A percentile compares a stretch with the other conserved stretches of the same genome.
These are phyloP conservation scores for Spea hammondii DNA, from an alignment of 2,797 vertebrate genomes.

Conservation along the genomic window DNA sequence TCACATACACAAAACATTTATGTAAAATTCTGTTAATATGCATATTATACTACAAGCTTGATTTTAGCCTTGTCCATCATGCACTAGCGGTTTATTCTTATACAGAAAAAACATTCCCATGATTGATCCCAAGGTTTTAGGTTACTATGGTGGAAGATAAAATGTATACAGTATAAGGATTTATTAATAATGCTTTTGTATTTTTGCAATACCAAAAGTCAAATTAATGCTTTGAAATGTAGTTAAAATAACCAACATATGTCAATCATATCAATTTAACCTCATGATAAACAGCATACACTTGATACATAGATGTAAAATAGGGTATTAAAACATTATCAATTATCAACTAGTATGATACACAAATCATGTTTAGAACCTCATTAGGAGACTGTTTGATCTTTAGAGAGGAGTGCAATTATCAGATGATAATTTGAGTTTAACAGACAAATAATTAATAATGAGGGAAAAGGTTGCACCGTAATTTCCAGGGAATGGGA, in stretches of 20 bases:
- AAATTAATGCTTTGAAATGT: background rate
- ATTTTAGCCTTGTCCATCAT: too few relatives aligned
- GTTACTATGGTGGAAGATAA: too few relatives aligned
- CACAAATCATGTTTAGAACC: slow-evolving; percentile 18
- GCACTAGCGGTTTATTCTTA: too few relatives aligned
- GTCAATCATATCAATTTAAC: background rate
- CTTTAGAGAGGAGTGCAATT: slow-evolving; percentile 12
- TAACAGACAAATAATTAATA: slow-evolving; percentile 18
- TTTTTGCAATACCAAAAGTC: background rate
- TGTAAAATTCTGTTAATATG: too few relatives aligned
- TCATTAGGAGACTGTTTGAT: slow-evolving; percentile 30
- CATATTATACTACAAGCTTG: too few relatives aligned
- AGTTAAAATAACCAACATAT: background rate
- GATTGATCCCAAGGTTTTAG: too few relatives aligned
- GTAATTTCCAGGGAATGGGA: background rate
- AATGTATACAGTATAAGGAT: too few relatives aligned
- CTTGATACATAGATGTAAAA: background rate
- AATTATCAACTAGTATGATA: slow-evolving; percentile 17
- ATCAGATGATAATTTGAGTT: slow-evolving; percentile 17
- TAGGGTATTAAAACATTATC: background rate
- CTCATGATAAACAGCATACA: background rate
- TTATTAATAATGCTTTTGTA: too few relatives aligned
- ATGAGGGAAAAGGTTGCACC: background rate
- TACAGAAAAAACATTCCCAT: too few relatives aligned
- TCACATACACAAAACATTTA: too few relatives aligned